Evolutionary conservation across 1,140 invertebrate species (phyloP), one percentile per base, ranked within the genome.

Genomic region (Nasonia giraulti): DNA sequence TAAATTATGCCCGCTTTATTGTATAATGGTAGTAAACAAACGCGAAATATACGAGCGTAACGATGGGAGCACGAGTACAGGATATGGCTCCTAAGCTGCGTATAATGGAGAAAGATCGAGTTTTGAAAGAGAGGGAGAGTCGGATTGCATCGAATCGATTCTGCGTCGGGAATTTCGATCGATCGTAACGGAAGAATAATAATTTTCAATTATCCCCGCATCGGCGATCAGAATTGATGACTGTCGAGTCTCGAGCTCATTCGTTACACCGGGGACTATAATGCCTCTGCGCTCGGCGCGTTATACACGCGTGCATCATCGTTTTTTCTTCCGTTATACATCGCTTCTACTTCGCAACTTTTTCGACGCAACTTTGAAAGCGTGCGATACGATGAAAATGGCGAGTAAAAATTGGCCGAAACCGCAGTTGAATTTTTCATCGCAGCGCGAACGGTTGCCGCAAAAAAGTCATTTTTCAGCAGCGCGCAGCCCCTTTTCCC

Each of bases 151-250:
- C 80, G 85, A 87, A 87, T 86, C 68, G 83, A 88, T 89, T 86
- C 88, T 86, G 71, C 73, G 80, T 55, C 23, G 31, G 76, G 82
- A 80, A 86, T 85, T 83, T 84, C 66, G 87, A 27, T 1, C 27
- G 27, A 27, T 27, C 27, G 82, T 8, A 85, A 83, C 87, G 82
- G 88, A 87, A 89, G 82, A 87, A 87, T 89, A 89, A 90, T 89
- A 89, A 89, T 89, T 89, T 84, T 50, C 82, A 88, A 89, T 91
- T 91, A 90, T 89, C 86, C 86, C 83, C 88, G 87, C 86, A 88
- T 87, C 87, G 87, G 44, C 84, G 85, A 76, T 37, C 84, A 83
- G 80, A 88, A 91, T 90, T 89, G 88, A 91, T 89, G 89, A 89
- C 87, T 88, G 87, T 73, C 76, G 76, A 84, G 76, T 79, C 82